Base-by-base conservation (phyloP, 2,797 vertebrate species). In the Trachops cirrhosus region DNA sequence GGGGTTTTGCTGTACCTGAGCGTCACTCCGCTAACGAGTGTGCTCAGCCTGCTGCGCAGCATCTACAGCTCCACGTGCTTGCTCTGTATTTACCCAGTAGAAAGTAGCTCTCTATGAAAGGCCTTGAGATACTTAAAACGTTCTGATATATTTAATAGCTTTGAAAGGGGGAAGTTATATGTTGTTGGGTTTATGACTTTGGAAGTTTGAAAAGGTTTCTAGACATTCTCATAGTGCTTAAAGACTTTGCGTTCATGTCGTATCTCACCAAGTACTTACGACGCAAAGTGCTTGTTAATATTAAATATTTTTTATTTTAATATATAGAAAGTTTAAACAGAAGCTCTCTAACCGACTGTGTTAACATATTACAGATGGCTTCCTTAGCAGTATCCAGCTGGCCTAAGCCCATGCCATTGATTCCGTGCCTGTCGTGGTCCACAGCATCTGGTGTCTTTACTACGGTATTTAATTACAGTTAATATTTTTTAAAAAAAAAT, bases 361-460 rank as follows among this genome's bases (percentile, higher is more conserved):
- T 75, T 86, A 52, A 50, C 85, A 52, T 79, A 1, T 97, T 97
- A 37, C 97, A 99, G 99, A 99, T 99, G 99, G 99, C 99, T 15
- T 99, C 99, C 26, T 98, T 99, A 98, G 99, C 99, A 8, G 99
- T 99, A 85, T 99, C 99, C 86, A 99, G 99, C 98, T 99, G 99
- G 99, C 99, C 99, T 3, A 99, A 99, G 97, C 99, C 99, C 14
- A 99, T 99, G 97, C 99, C 99, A 18, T 97, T 99, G 97, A 98
- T 99, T 94, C 99, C 99, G 0, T 99, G 99, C 98, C 98, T 99
- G 94, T 99, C 99, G 88, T 99, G 99, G 99, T 99, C 99, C 75
- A 99, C 99, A 48, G 99, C 99, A 32, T 99, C 99, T 32, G 99
- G 98, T 87, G 99, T 99, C 96, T 99, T 99, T 97, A 99, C 99